Conservation (phyloP, 2,888 invertebrate species). For the Lamellibrachia columna region DNA sequence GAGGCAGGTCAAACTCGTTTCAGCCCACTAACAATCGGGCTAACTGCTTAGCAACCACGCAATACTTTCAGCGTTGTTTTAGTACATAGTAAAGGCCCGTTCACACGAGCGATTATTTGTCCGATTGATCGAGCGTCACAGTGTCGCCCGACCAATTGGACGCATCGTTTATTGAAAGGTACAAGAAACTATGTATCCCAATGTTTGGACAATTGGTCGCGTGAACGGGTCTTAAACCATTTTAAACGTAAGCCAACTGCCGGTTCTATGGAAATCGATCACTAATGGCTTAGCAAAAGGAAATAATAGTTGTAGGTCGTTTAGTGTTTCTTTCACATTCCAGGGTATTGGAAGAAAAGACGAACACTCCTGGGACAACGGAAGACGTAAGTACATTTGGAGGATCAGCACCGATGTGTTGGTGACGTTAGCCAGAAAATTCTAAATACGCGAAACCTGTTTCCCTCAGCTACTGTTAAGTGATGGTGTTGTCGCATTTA, state of each 20-base stretch:
- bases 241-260: neutral
- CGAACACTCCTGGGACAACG: neutral
- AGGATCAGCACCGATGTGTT: neutral
- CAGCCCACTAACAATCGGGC: neutral
- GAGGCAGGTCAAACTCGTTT: neutral
- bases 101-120: no score
- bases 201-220: no score
- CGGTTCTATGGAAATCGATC: neutral
- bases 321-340: neutral
- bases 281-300: neutral
- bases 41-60: neutral
- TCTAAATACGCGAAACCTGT: neutral
- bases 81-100: neutral
- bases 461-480: no score
- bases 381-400: neutral
- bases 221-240: neutral
- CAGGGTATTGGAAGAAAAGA: neutral
- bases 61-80: neutral
- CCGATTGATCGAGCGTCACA: no score
- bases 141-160: no score
- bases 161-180: no score
- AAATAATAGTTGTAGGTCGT: neutral
- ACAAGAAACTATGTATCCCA: no score
- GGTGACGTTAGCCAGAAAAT: neutral
- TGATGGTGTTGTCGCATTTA: no score